phyloP scores from a whole-genome alignment of 1,140 invertebrate species.

The Platorchestia sp. region DNA sequence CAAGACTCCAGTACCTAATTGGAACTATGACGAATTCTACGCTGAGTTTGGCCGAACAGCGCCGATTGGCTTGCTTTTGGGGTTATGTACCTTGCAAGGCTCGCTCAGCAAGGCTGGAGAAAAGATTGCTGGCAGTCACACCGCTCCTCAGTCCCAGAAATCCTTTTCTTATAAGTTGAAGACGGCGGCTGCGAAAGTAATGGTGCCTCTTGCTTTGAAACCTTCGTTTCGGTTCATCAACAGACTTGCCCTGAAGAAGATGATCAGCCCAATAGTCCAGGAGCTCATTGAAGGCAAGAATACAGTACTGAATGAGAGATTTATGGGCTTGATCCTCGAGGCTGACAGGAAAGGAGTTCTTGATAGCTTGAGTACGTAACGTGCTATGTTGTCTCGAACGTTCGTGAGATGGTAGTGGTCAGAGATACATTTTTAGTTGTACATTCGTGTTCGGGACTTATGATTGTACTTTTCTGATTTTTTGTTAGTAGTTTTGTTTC shows the following conservation, averaged over 20 bases:
- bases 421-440: background rate
- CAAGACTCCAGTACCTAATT: conserved; percentile 62
- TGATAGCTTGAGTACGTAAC: conserved; percentile 59
- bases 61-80: conserved; percentile 65
- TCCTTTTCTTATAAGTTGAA: conserved; percentile 57
- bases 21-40: conserved; percentile 65
- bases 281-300: conserved; percentile 64
- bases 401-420: background rate
- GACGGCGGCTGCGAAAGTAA: conserved; percentile 58
- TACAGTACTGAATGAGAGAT: conserved; percentile 60
- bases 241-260: conserved; percentile 58
- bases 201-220: conserved; percentile 60
- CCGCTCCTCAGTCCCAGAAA: conserved; percentile 54
- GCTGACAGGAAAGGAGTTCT: conserved; percentile 64
- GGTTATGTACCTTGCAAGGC: conserved; percentile 64
- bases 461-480: background rate
- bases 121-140: conserved; percentile 52
- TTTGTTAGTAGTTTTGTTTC: background rate
- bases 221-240: conserved; percentile 59
- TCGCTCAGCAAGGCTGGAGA: conserved; percentile 66
- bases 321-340: conserved; percentile 62
- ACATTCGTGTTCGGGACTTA: background rate
- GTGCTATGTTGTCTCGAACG: background rate
- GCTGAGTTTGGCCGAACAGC: conserved; percentile 64
- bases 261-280: conserved; percentile 61